Evolutionary conservation across 2,888 invertebrate species (phyloP).

Genomic region (Bugulina stolonifera): DNA sequence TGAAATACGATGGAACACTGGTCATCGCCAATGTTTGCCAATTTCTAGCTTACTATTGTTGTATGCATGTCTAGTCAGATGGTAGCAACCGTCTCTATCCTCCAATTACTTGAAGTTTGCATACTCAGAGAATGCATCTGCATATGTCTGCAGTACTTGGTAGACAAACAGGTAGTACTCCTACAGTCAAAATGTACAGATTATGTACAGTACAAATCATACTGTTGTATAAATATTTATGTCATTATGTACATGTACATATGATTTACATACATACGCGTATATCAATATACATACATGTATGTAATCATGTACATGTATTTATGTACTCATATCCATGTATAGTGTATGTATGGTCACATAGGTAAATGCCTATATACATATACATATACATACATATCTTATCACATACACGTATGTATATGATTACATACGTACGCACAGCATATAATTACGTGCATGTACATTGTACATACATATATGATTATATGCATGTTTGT

Average conservation of each 20-base stretch:
- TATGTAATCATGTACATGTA: too few species aligned
- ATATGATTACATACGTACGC: neutral
- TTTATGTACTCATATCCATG: neutral
- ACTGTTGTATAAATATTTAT: neutral
- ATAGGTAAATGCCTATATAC: neutral
- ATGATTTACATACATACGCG: neutral
- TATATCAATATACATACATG: neutral
- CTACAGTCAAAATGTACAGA: too few species aligned
- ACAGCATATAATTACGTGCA: too few species aligned
- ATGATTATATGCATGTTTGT: neutral
- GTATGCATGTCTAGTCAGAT: too few species aligned
- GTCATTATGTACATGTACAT: neutral
- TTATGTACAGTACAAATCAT: too few species aligned
- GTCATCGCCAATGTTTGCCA: too few species aligned
- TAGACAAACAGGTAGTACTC: neutral
- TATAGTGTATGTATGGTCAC: neutral
- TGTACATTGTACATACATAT: too few species aligned
- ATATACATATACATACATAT: neutral
- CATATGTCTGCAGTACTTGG: neutral
- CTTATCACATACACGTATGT: neutral
- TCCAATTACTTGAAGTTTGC: conserved; percentile 5
- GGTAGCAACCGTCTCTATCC: too few species aligned
- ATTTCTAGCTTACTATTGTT: too few species aligned
- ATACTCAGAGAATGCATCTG: conserved; percentile 8
- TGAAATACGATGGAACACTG: too few species aligned